Evolutionary conservation across 2,113 vertebrate genomes (phyloP), one percentile per base, ranked within the genome.

Genomic region (Cichladusa arquata): DNA sequence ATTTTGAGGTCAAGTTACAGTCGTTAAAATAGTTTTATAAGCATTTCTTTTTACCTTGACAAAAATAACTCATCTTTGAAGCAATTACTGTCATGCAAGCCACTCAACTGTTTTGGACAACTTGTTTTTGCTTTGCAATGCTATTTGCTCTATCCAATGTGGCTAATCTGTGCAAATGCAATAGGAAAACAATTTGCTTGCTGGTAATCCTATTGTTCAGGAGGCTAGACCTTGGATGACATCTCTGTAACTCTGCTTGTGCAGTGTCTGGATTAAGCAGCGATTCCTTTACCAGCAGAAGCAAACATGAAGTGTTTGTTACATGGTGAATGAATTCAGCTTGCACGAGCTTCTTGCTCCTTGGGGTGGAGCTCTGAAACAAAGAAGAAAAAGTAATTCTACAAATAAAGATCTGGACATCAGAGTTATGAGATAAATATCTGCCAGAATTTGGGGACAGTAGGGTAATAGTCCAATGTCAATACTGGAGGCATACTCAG

Each of bases 301-400:
- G 56, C 76, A 93, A 90, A 94, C 60, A 51, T 16, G 11, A 83
- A 74, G 14, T 25, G 13, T 33, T 14, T 60, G 25, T 82, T 90
- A 71, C 64, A 5, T 19, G 34, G n/a, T 25, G 73, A 53, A 44
- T 42, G 2, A 81, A 86, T 93, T 83, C 72, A 45, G 36, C 36
- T 74, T 4, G 5, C 34, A 57, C 0, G 0, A 84, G 56, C 36
- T 86, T 83, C 47, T 83, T 86, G 61, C 23, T 93, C 79, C 79
- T 86, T 84, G 51, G 69, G 34, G 82, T 88, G 67, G 54, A 81
- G 54, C 87, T 91, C 38, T 93, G 61, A 94, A 94, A 83, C 53
- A 86, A 69, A 83, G 51, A 47, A 58, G 66, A 73, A 81, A 77
- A 90, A 78, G 8, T 45, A 91, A 36, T 57, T 64, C 42, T 47